phyloP scores from a whole-genome alignment of 1,140 invertebrate genomes.

The Neodiprion virginianus region DNA sequence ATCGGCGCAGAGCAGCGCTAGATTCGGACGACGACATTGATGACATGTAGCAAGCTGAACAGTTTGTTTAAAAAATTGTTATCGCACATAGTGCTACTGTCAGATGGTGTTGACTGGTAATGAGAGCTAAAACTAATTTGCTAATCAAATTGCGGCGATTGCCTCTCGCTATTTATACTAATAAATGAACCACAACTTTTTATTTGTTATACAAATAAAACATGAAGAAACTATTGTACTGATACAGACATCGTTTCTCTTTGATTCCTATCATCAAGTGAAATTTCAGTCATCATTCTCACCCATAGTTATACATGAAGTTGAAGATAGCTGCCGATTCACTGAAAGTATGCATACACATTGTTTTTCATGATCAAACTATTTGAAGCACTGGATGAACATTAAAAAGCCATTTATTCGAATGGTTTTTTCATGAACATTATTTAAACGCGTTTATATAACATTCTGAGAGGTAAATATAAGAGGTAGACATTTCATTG shows the following conservation, averaged over 20 bases:
- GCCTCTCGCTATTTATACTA: not conserved
- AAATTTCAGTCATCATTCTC: too few relatives aligned
- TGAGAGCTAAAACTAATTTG: not conserved
- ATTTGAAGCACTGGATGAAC: constrained; percentile 17
- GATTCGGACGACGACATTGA: constrained; percentile 81
- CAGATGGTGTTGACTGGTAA: not conserved
- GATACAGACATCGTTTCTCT: too few relatives aligned
- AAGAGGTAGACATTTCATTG: not conserved
- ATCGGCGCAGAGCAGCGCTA: constrained; percentile 81
- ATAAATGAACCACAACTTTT: not conserved
- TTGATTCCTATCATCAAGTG: too few relatives aligned
- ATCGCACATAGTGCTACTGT: not conserved
- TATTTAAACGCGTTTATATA: not conserved
- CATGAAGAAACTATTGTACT: too few relatives aligned
- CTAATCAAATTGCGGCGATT: not conserved
- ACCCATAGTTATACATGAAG: too few relatives aligned
- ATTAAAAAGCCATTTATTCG: not conserved
- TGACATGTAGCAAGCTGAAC: constrained; percentile 50
- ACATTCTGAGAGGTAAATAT: not conserved
- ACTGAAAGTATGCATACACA: constrained; percentile 7
- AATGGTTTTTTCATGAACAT: not conserved
- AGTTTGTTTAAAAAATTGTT: constrained; percentile 12
- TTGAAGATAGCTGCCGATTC: not conserved
- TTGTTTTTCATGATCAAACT: not conserved
- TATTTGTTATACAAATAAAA: not conserved